These are phyloP conservation scores for Loxodonta africana DNA, from an alignment of 2,113 vertebrate genomes.

Conservation along the genomic window DNA sequence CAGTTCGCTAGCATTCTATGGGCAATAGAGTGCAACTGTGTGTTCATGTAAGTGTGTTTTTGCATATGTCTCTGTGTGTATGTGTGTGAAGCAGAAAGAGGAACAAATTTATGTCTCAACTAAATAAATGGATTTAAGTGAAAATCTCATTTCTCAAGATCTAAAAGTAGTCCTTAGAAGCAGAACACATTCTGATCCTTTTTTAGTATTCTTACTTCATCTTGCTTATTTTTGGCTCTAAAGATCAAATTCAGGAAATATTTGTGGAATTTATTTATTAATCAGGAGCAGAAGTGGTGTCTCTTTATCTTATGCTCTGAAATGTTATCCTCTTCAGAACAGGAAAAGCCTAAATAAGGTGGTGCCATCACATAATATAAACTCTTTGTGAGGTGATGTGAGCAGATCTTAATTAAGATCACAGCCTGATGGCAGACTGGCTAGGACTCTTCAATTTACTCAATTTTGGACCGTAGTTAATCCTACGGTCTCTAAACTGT, in stretches of 20 bases:
- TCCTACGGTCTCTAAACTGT: background rate
- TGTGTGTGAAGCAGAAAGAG: background rate
- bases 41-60: background rate
- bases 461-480: background rate
- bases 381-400: background rate
- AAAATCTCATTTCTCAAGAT: background rate
- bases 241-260: background rate
- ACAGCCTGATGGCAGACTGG: background rate
- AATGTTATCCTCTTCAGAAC: background rate
- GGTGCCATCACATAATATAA: background rate
- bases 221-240: background rate
- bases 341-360: background rate
- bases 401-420: background rate
- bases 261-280: background rate
- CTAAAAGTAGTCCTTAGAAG: background rate
- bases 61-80: background rate
- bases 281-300: background rate
- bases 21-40: background rate
- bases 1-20: background rate
- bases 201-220: background rate
- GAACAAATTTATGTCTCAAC: background rate
- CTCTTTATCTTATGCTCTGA: background rate
- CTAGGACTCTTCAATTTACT: background rate
- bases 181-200: background rate
- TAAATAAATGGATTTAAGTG: background rate